A percentile compares a stretch with the other conserved stretches of the same genome.
phyloP scores from a whole-genome alignment of 2,797 vertebrate genomes.

The Phalanger gymnotis region DNA sequence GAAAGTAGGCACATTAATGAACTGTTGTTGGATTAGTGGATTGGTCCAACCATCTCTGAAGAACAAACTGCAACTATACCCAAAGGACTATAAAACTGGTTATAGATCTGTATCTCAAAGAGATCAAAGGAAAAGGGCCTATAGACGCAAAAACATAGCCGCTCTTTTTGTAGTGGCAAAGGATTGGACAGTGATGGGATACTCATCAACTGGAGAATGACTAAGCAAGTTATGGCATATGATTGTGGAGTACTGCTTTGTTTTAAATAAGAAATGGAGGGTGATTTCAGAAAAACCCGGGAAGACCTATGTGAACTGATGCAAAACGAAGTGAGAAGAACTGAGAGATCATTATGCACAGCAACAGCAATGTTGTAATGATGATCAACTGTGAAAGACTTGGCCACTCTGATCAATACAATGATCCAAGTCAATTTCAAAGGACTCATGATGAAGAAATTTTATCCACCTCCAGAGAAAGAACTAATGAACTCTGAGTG shows the following conservation, averaged over 20 bases:
- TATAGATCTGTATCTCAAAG: neutral
- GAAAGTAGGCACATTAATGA: neutral
- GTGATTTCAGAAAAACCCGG: neutral
- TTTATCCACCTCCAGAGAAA: neutral
- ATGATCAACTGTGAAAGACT: neutral
- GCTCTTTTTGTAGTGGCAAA: neutral
- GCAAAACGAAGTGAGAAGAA: neutral
- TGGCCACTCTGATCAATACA: neutral
- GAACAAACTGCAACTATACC: neutral
- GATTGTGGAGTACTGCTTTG: neutral
- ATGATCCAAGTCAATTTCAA: neutral
- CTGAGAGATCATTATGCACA: neutral
- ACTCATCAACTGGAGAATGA: neutral
- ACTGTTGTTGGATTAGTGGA: neutral
- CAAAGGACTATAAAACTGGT: neutral
- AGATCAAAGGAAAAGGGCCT: neutral
- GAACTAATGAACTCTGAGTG: neutral
- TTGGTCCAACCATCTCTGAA: neutral
- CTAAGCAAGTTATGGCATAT: neutral
- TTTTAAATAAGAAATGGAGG: neutral
- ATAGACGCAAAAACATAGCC: neutral
- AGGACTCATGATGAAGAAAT: neutral
- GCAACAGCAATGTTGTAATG: neutral
- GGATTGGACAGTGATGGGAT: neutral
- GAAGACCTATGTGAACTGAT: neutral